Evolutionary conservation across 2,888 invertebrate species (phyloP).

Genomic region (Protodeltote pygarga): DNA sequence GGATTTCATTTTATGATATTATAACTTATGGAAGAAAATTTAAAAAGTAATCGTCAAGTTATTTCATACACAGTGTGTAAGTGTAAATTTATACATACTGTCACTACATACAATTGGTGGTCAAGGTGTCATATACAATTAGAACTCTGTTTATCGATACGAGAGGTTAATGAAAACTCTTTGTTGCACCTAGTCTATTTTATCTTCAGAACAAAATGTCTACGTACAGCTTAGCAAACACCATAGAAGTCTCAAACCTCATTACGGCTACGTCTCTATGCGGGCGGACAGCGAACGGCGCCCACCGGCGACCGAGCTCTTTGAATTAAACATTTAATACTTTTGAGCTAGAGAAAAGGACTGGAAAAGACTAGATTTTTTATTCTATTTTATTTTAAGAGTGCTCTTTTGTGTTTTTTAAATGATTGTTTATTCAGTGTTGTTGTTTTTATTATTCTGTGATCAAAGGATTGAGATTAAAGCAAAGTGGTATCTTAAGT

Average conservation of each 20-base stretch:
- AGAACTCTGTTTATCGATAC: too few species aligned
- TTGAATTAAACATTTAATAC: slow-evolving; percentile 50
- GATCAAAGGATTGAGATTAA: background rate
- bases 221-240: slow-evolving; percentile 6
- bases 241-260: slow-evolving; percentile 15
- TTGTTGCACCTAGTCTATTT: too few species aligned
- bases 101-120: too few species aligned
- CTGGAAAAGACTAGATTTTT: slow-evolving; percentile 25
- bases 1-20: too few species aligned
- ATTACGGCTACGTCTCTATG: slow-evolving; percentile 27
- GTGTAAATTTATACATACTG: too few species aligned
- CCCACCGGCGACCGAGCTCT: slow-evolving; percentile 3
- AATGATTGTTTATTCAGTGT: slow-evolving; percentile 7
- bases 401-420: slow-evolving; percentile 16
- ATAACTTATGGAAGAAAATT: too few species aligned
- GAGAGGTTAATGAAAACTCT: too few species aligned
- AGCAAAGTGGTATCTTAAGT: too few species aligned
- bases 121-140: too few species aligned
- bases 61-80: too few species aligned
- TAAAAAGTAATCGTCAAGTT: too few species aligned
- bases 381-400: slow-evolving; percentile 26
- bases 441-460: slow-evolving; percentile 8
- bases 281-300: slow-evolving; percentile 25
- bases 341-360: slow-evolving; percentile 22
- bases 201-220: too few species aligned